Evolutionary conservation across 2,113 vertebrate genomes (phyloP).

Genomic region (Acrocephalus kingi): DNA sequence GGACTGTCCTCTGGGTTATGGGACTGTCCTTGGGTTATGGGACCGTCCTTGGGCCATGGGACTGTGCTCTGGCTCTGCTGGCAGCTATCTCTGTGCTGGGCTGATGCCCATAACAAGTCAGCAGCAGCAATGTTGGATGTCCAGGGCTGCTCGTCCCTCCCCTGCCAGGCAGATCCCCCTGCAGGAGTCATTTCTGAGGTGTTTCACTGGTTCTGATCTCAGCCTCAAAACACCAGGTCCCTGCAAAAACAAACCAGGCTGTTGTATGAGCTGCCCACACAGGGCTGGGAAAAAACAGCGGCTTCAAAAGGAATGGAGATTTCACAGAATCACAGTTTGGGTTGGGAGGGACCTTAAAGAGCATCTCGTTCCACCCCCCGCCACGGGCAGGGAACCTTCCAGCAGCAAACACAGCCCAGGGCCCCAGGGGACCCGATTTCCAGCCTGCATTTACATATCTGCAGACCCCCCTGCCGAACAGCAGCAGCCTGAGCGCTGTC

Average conservation of each 20-base stretch:
- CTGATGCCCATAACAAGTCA: rapidly evolving
- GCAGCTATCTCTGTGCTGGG: neutral
- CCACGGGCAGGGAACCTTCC: neutral
- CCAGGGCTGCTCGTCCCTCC: neutral
- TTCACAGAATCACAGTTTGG: neutral
- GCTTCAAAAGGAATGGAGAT: neutral
- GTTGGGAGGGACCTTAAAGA: neutral
- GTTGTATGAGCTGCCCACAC: no score
- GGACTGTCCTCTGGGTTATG: no score
- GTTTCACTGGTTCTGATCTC: neutral
- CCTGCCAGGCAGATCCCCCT: neutral
- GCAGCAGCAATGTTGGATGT: neutral
- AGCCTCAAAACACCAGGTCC: neutral
- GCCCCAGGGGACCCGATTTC: neutral
- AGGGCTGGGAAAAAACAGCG: rapidly evolving
- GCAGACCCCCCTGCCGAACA: neutral
- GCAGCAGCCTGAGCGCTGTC: neutral
- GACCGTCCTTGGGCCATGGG: no score
- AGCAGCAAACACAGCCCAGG: rapidly evolving
- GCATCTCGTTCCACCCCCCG: neutral
- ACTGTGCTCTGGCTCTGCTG: neutral
- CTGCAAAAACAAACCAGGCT: neutral
- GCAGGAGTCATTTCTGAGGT: neutral
- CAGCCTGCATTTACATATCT: neutral
- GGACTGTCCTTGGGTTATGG: no score